phyloP scores from a whole-genome alignment of 2,113 vertebrate genomes.

The Eudyptes chrysolophus region DNA sequence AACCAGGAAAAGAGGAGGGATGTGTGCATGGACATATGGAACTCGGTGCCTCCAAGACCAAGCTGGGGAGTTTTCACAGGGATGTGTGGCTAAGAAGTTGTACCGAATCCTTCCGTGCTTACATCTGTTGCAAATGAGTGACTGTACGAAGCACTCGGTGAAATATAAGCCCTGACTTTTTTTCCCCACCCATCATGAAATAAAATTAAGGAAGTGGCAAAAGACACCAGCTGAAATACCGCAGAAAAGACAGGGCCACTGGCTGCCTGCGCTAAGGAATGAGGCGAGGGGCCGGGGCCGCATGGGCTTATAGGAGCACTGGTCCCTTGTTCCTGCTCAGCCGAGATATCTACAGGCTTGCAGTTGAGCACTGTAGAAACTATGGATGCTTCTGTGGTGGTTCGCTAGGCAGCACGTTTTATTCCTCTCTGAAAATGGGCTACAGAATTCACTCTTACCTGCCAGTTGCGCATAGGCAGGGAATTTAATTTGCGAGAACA shows the following conservation, averaged over 20 bases:
- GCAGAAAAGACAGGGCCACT: not conserved
- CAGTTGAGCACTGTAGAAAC: not conserved
- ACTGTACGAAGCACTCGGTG: not conserved
- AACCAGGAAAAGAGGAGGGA: not conserved
- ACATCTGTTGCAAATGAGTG: not conserved
- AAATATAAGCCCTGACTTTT: not conserved
- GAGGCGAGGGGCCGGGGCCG: accelerated
- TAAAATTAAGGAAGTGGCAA: not conserved
- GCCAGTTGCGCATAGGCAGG: not conserved
- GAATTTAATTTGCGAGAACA: not conserved
- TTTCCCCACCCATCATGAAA: not conserved
- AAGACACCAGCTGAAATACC: not conserved
- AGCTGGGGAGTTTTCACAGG: not conserved
- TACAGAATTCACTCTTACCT: not conserved
- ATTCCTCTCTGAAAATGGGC: not conserved
- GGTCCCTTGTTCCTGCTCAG: not conserved
- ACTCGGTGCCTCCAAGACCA: not conserved
- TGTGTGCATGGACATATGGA: not conserved
- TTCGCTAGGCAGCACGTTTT: not conserved
- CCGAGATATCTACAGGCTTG: not conserved
- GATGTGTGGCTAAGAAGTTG: not conserved
- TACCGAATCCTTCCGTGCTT: not conserved
- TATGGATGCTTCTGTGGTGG: not conserved
- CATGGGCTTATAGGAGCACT: not conserved
- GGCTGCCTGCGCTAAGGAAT: not conserved